Evolutionary conservation across 2,888 invertebrate species (phyloP).

Genomic region (Ectemnius cavifrons): DNA sequence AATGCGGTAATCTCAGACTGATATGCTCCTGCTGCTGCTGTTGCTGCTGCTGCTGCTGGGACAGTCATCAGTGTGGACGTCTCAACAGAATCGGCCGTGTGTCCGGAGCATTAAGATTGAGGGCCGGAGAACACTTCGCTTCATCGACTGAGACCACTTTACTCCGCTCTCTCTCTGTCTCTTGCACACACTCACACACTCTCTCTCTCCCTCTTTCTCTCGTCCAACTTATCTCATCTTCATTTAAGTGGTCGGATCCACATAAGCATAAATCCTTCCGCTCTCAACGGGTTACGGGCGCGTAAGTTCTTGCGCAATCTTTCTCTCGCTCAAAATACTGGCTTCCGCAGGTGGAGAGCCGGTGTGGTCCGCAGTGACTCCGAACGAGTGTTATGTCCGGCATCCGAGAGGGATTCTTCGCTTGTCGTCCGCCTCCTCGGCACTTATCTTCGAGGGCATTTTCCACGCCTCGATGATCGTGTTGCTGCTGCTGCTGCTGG

Average conservation of each 20-base stretch:
- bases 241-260: background rate
- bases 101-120: background rate
- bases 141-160: background rate
- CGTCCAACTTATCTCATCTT: background rate
- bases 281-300: background rate
- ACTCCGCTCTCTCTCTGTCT: background rate
- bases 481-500: background rate
- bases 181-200: background rate
- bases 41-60: background rate
- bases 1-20: background rate
- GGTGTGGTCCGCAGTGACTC: background rate
- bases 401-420: constrained; percentile 10
- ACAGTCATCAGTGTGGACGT: constrained; percentile 2
- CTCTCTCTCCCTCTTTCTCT: too few species aligned
- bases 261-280: background rate
- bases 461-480: constrained; percentile 12
- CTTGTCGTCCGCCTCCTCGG: constrained; percentile 30
- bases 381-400: background rate
- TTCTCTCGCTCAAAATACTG: background rate
- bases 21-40: background rate
- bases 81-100: background rate
- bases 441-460: constrained; percentile 32
- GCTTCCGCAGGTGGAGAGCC: background rate
- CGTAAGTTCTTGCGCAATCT: constrained; percentile 5
- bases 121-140: background rate